Evolutionary conservation across 2,888 invertebrate species (phyloP).

Genomic region (Leuctra nigra): DNA sequence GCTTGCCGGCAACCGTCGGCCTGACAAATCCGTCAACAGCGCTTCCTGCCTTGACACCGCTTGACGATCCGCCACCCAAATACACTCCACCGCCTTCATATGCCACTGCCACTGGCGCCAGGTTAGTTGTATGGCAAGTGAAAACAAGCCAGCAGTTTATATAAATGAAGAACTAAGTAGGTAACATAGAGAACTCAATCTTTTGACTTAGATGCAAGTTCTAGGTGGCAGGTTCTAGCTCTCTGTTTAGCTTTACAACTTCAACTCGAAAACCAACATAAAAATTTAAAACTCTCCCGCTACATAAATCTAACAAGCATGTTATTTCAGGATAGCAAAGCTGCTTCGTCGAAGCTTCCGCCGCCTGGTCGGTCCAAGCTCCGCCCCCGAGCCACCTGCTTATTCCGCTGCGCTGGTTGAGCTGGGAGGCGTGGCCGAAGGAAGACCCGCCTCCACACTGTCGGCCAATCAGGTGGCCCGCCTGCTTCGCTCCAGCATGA

Average conservation of each 20-base stretch:
- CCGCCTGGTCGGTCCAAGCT: slow-evolving; percentile 57
- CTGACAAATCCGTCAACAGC: slow-evolving; percentile 31
- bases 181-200: too few species aligned
- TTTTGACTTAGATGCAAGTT: neutral
- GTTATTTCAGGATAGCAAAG: slow-evolving; percentile 68
- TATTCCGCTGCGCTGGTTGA: slow-evolving; percentile 56
- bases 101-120: slow-evolving; percentile 83
- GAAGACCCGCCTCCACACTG: slow-evolving; percentile 38
- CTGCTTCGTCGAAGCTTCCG: slow-evolving; percentile 68
- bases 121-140: slow-evolving; percentile 32
- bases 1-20: slow-evolving; percentile 32
- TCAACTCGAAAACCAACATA: too few species aligned
- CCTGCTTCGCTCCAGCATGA: slow-evolving; percentile 50
- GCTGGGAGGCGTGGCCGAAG: slow-evolving; percentile 37
- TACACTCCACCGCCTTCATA: slow-evolving; percentile 92
- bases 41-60: slow-evolving; percentile 37
- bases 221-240: too few species aligned
- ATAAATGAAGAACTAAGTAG: too few species aligned
- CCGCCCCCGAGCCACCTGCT: slow-evolving; percentile 50
- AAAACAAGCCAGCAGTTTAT: too few species aligned
- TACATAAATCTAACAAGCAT: too few species aligned
- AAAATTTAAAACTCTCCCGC: too few species aligned
- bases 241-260: too few species aligned
- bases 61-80: slow-evolving; percentile 80
- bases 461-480: slow-evolving; percentile 53